Evolutionary conservation across 2,888 invertebrate genomes (phyloP), one percentile per base, ranked within the genome.

Genomic region (Imbricaverruca yamaguchii): DNA sequence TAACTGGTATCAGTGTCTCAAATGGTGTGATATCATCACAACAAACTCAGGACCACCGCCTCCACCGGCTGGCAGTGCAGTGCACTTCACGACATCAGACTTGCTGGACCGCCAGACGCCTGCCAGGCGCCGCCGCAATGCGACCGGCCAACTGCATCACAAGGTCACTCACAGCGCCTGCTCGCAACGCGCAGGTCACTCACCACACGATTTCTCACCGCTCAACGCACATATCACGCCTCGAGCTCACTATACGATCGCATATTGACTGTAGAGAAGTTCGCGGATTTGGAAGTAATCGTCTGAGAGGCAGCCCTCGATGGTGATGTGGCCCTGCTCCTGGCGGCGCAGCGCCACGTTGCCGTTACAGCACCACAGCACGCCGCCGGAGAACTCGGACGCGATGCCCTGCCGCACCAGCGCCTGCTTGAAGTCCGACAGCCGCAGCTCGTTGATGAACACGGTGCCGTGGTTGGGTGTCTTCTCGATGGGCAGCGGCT

Each of bases 251-350:
- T 90, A 97, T 81, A 98, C 92, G 86, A 99, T 96, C 82, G 98
- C 98, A 88, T 97, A 99, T 87, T 99, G 98, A 84, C 95, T 93
- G 87, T 99, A 99, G 59, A 99, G 89, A 65, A 98, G 88, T 85
- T 96, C 94, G 82, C 97, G 90, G 80, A 99, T 93, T 90, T 92
- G 93, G 88, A 94, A 99, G 88, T 97, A 99, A 84, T 98, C 97
- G 85, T 97, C 96, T 12, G 96, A 95, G 0, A 97, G 89, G 82
- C 94, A 93, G 0, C 99, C 98, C 89, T 99, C 98, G 82, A 99
- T 88, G 63, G 95, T 93, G 67, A 99, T 94, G 86, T 93, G 92
- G 0, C 98, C 98, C 81, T 93, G 92, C 85, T 98, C 97, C 88
- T 94, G 92, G 93, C 95, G 88, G 85, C 95, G 90, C 78, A 99